phyloP scores from a whole-genome alignment of 1,140 invertebrate genomes.

The Agrypnia vestita region DNA sequence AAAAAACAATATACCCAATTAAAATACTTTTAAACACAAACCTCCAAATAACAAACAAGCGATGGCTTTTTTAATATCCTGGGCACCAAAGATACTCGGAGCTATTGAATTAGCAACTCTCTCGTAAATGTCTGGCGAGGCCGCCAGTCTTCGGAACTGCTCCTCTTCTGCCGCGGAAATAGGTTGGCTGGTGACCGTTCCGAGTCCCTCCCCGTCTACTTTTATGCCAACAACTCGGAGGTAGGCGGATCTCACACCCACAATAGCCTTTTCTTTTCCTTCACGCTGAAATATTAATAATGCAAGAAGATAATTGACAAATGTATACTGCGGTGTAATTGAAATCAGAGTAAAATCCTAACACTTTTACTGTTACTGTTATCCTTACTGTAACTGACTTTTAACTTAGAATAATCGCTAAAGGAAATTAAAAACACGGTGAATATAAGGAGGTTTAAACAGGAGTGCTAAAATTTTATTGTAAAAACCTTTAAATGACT shows the following conservation, averaged over 20 bases:
- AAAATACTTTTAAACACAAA: no score
- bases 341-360: no score
- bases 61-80: slow-evolving; percentile 98
- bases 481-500: no score
- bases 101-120: slow-evolving; percentile 93
- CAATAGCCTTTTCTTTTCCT: slow-evolving; percentile 88
- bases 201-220: slow-evolving; percentile 87
- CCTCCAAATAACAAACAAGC: slow-evolving; percentile 97
- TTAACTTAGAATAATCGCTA: no score
- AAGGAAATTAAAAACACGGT: no score
- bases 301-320: no score
- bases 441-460: no score
- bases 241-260: slow-evolving; percentile 95
- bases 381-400: no score
- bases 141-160: slow-evolving; percentile 88
- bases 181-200: slow-evolving; percentile 72
- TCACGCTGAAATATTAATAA: slow-evolving; percentile 75
- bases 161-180: slow-evolving; percentile 92
- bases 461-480: no score
- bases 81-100: slow-evolving; percentile 96
- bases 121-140: slow-evolving; percentile 91
- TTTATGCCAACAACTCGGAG: slow-evolving; percentile 94
- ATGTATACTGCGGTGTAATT: no score
- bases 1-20: no score
- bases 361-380: no score